Evolutionary conservation across 1,140 invertebrate genomes (phyloP).

Genomic region (Hyles vespertilio): DNA sequence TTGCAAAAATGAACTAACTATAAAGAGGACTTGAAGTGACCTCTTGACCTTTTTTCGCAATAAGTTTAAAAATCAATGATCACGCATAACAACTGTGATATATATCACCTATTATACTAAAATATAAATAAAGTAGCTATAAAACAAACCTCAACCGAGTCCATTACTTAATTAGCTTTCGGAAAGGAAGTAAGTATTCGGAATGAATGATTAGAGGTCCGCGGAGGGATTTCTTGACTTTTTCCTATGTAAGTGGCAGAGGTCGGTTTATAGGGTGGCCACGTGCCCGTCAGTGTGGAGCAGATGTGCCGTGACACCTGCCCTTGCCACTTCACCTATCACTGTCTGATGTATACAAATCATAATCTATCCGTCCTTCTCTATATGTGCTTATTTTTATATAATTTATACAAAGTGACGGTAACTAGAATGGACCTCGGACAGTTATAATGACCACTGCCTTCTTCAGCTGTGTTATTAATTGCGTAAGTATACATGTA

Average conservation of each 20-base stretch:
- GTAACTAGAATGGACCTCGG: slow-evolving; percentile 68
- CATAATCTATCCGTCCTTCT: slow-evolving; percentile 46
- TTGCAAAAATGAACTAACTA: too few species aligned
- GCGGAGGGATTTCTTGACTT: slow-evolving; percentile 51
- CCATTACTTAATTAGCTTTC: background rate
- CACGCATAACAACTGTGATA: too few species aligned
- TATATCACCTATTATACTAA: too few species aligned
- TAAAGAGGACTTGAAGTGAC: too few species aligned
- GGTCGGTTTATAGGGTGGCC: slow-evolving; percentile 65
- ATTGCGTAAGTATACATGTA: slow-evolving; percentile 40
- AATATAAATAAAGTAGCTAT: too few species aligned
- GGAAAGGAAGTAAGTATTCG: background rate
- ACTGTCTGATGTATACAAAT: slow-evolving; percentile 46
- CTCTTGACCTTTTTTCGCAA: too few species aligned
- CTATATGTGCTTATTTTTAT: slow-evolving; percentile 66
- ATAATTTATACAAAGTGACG: slow-evolving; percentile 70
- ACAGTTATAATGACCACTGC: slow-evolving; percentile 61
- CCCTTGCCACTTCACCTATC: slow-evolving; percentile 59
- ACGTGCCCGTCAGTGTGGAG: slow-evolving; percentile 59
- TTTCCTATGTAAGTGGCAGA: slow-evolving; percentile 48
- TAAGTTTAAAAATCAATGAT: too few species aligned
- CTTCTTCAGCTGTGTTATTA: slow-evolving; percentile 45
- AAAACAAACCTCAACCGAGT: background rate
- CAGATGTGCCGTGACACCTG: slow-evolving; percentile 72
- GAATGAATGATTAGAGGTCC: slow-evolving; percentile 24